A percentile compares a stretch with the other conserved stretches of the same genome.
Conservation (phyloP, 2,113 vertebrate species). For the Setophaga kirtlandii region DNA sequence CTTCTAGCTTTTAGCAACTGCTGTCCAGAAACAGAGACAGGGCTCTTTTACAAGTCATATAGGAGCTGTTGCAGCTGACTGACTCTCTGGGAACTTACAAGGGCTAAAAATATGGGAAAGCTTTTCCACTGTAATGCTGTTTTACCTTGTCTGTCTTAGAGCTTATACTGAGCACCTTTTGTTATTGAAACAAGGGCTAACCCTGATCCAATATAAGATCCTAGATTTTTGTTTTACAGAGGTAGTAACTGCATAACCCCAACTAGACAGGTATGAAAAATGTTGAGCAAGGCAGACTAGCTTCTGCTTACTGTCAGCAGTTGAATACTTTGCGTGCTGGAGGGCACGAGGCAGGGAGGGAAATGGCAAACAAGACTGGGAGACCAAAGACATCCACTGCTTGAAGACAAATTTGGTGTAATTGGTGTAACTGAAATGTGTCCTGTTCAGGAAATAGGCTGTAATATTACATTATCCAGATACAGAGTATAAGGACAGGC, state of each 20-base stretch:
- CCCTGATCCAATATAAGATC: neutral
- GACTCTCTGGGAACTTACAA: neutral
- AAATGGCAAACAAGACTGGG: neutral
- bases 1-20: neutral
- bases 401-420: slow-evolving; percentile 14
- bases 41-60: neutral
- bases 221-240: neutral
- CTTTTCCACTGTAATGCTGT: neutral
- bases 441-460: slow-evolving; percentile 14
- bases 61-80: neutral
- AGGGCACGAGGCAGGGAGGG: neutral
- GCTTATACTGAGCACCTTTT: neutral
- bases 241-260: neutral
- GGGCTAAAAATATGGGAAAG: neutral
- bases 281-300: neutral
- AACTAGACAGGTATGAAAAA: neutral
- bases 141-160: neutral
- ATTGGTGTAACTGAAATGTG: slow-evolving; percentile 31
- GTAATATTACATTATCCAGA: slow-evolving; percentile 29
- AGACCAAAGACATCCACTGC: slow-evolving; percentile 24
- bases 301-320: neutral
- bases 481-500: neutral
- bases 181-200: neutral
- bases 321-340: neutral
- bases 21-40: neutral